Evolutionary conservation across 2,888 invertebrate species (phyloP).

Genomic region (Leptothorax acervorum): DNA sequence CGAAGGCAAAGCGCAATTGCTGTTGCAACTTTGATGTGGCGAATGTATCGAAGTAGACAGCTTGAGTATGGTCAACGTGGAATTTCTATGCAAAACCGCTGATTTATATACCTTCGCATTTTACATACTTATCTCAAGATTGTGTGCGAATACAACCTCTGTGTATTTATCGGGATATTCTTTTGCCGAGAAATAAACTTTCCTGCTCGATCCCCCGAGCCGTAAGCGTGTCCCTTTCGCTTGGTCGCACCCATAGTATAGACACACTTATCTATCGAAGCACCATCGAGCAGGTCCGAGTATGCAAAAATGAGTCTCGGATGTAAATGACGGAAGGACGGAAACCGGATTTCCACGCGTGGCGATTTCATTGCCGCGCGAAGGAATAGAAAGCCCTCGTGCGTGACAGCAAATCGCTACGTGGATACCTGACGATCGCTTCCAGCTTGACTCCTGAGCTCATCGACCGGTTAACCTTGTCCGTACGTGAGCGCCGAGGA

Average conservation of each 20-base stretch:
- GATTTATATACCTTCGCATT: constrained; percentile 29
- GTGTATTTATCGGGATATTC: not conserved
- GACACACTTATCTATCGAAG: not conserved
- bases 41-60: not conserved
- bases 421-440: constrained; percentile 43
- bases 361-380: constrained; percentile 36
- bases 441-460: constrained; percentile 63
- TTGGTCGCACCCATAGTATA: not conserved
- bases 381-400: constrained; percentile 41
- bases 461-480: constrained; percentile 74
- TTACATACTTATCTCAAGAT: constrained; percentile 9
- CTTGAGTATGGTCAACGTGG: not conserved
- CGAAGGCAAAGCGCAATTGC: not conserved
- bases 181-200: constrained; percentile 1
- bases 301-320: not conserved
- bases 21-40: constrained; percentile 22
- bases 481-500: constrained; percentile 37
- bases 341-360: constrained; percentile 41
- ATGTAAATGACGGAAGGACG: constrained; percentile 26
- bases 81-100: constrained; percentile 9
- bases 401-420: constrained; percentile 47
- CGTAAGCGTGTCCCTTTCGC: not conserved
- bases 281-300: not conserved
- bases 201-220: not conserved
- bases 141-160: not conserved